These are phyloP conservation scores for Dromas ardeola DNA, from an alignment of 2,113 vertebrate genomes.

Conservation along the genomic window DNA sequence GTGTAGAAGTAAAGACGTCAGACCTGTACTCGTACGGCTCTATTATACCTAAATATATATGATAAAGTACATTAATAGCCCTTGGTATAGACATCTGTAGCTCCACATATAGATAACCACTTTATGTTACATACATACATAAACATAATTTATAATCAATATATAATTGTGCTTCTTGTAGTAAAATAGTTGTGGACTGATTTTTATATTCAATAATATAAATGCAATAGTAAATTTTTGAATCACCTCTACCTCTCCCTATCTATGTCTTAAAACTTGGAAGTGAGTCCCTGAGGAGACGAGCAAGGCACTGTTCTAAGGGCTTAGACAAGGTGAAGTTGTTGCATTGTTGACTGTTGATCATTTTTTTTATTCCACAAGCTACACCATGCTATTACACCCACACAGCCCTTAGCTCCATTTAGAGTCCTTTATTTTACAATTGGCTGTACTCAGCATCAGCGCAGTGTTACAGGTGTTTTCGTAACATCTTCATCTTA, in stretches of 20 bases:
- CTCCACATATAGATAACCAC: rapidly evolving
- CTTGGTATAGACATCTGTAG: rapidly evolving
- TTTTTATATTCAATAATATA: not conserved
- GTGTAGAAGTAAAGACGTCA: rapidly evolving
- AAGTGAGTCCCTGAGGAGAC: not conserved
- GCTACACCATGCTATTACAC: not conserved
- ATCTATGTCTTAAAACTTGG: not conserved
- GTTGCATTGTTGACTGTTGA: not conserved
- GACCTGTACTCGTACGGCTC: not conserved
- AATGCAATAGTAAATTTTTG: not conserved
- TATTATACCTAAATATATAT: rapidly evolving
- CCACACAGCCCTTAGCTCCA: not conserved
- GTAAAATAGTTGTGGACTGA: not conserved
- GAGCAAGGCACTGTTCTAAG: not conserved
- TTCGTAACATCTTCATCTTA: not conserved
- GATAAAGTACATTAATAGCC: no score
- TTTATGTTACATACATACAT: no score
- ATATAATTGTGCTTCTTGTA: rapidly evolving
- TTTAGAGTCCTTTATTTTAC: not conserved
- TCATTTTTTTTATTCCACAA: not conserved
- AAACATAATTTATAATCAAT: not conserved
- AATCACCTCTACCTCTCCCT: not conserved
- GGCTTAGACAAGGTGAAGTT: not conserved
- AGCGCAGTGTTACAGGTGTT: not conserved
- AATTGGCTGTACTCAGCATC: not conserved